A percentile compares a stretch with the other conserved stretches of the same genome.
phyloP scores from a whole-genome alignment of 2,797 vertebrate species.

The Chloroceryle inda region DNA sequence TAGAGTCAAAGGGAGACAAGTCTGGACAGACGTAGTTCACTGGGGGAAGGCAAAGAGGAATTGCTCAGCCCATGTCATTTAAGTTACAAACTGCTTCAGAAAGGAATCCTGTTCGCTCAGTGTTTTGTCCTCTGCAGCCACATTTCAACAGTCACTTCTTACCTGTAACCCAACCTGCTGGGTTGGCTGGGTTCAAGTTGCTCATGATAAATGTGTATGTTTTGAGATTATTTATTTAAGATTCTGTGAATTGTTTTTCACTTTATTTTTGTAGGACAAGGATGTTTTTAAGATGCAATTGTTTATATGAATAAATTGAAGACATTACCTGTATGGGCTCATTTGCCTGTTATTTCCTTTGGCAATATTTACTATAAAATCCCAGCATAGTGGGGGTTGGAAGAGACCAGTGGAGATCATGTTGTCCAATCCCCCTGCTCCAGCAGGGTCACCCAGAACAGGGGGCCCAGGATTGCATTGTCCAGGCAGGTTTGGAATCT shows the following conservation, averaged over 20 bases:
- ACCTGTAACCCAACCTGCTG: constrained; percentile 18
- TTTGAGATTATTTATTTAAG: constrained; percentile 63
- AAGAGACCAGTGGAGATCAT: background rate
- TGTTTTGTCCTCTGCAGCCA: background rate
- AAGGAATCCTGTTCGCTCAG: background rate
- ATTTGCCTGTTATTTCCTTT: background rate
- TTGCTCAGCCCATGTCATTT: background rate
- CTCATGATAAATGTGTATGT: background rate
- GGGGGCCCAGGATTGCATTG: background rate
- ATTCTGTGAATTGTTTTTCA: constrained; percentile 47
- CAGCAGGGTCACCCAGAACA: background rate
- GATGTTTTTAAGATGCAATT: constrained; percentile 27
- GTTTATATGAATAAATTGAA: constrained; percentile 55
- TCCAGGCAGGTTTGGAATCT: background rate
- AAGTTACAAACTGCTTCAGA: background rate
- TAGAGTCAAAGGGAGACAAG: background rate
- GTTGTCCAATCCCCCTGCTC: background rate
- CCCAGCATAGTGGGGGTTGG: background rate
- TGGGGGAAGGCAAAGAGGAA: background rate
- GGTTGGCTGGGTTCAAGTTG: constrained; percentile 18
- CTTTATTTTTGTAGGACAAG: constrained; percentile 67
- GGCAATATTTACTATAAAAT: background rate
- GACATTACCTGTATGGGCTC: background rate
- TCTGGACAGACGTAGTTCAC: background rate
- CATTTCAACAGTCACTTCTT: background rate